phyloP scores from a whole-genome alignment of 2,797 vertebrate species.

The Clamator glandarius region DNA sequence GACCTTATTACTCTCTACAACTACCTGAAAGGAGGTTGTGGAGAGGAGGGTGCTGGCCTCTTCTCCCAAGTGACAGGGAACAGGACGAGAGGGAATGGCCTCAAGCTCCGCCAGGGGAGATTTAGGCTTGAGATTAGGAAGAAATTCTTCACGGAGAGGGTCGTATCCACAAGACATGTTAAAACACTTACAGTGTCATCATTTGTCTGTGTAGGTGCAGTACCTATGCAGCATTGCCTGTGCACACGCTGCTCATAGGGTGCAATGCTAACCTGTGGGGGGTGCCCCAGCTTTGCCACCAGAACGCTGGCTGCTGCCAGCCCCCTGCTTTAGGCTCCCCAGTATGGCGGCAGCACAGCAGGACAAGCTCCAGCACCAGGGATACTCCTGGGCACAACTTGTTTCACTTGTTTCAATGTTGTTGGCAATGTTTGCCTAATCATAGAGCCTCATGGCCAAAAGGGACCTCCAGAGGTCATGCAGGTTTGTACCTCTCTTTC shows the following conservation, averaged over 20 bases:
- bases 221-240: not conserved
- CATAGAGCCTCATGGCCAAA: not conserved
- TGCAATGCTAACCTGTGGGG: rapidly evolving
- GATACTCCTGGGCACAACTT: not conserved
- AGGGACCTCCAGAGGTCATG: not conserved
- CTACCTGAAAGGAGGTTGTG: too few species aligned
- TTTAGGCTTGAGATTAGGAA: too few species aligned
- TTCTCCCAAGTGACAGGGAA: too few species aligned
- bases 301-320: not conserved
- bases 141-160: too few species aligned
- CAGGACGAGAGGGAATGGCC: too few species aligned
- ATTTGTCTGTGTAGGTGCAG: not conserved
- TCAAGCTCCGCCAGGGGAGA: too few species aligned
- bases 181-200: not conserved
- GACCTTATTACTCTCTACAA: too few species aligned
- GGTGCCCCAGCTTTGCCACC: not conserved
- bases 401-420: not conserved
- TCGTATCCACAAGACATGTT: not conserved
- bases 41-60: too few species aligned
- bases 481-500: not conserved
- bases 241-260: too few species aligned
- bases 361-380: rapidly evolving
- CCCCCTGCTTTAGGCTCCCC: not conserved
- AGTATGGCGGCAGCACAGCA: rapidly evolving
- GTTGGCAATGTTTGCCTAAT: not conserved